These are phyloP conservation scores for Prunella fulvescens DNA, from an alignment of 2,113 vertebrate species.

Conservation along the genomic window DNA sequence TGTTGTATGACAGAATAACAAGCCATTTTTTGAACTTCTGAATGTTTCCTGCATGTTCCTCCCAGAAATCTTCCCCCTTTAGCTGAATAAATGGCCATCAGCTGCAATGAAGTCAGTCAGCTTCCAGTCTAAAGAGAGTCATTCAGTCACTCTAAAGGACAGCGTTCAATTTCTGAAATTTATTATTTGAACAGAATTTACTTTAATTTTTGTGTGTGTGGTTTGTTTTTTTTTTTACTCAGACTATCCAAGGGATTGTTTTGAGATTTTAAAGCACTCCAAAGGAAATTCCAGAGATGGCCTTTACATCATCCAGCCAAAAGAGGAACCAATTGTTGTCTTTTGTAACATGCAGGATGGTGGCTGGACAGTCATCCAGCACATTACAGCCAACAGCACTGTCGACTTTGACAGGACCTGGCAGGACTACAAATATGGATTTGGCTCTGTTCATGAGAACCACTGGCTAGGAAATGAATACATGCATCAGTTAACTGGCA, in stretches of 20 bases:
- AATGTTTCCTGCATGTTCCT: neutral
- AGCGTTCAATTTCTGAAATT: neutral
- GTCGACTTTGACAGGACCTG: constrained; percentile 82
- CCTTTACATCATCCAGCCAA: constrained; percentile 81
- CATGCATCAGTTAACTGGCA: constrained; percentile 75
- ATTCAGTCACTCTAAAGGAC: neutral
- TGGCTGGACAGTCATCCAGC: constrained; percentile 89
- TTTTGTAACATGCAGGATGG: constrained; percentile 86
- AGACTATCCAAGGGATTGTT: constrained; percentile 81
- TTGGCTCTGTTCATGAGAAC: constrained; percentile 78
- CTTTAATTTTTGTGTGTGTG: neutral
- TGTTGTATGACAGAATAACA: neutral
- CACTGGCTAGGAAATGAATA: constrained; percentile 88
- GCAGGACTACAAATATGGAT: constrained; percentile 85
- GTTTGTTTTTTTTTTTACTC: neutral
- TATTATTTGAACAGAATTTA: neutral
- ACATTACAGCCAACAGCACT: constrained; percentile 86
- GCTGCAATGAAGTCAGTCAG: neutral
- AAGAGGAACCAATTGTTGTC: constrained; percentile 69
- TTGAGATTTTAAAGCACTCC: constrained; percentile 81
- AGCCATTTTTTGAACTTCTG: neutral
- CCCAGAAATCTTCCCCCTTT: neutral
- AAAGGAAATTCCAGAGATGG: constrained; percentile 77
- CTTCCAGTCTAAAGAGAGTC: neutral
- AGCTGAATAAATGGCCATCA: neutral